phyloP scores from a whole-genome alignment of 2,113 vertebrate species.

The Psophia crepitans region DNA sequence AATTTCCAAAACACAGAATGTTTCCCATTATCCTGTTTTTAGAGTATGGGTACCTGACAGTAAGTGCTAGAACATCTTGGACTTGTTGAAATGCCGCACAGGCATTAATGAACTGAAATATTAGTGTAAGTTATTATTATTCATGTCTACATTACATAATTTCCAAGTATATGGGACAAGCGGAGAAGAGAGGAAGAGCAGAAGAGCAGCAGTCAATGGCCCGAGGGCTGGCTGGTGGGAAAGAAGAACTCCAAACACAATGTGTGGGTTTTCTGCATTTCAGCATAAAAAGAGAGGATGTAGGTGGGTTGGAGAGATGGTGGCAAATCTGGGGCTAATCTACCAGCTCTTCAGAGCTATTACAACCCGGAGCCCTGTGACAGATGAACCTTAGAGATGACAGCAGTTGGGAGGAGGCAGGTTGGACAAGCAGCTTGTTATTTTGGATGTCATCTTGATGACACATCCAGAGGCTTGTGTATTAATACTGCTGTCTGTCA shows the following conservation, averaged over 20 bases:
- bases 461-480: neutral
- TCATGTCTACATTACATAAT: neutral
- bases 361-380: neutral
- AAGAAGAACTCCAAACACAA: neutral
- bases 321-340: neutral
- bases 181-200: neutral
- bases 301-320: neutral
- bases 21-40: conserved; percentile 30
- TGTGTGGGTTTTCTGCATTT: neutral
- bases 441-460: conserved; percentile 2
- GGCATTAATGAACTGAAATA: conserved; percentile 3
- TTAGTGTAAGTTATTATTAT: neutral
- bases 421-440: neutral
- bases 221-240: neutral
- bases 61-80: neutral
- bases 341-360: neutral
- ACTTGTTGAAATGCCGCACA: neutral
- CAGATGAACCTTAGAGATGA: neutral
- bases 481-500: neutral
- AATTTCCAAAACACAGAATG: neutral
- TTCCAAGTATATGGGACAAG: neutral
- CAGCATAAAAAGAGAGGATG: neutral
- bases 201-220: neutral
- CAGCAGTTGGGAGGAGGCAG: neutral
- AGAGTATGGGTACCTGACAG: conserved; percentile 2